Evolutionary conservation across 2,113 vertebrate species (phyloP), one percentile per base, ranked within the genome.

Genomic region (Melanostigma gelatinosum): DNA sequence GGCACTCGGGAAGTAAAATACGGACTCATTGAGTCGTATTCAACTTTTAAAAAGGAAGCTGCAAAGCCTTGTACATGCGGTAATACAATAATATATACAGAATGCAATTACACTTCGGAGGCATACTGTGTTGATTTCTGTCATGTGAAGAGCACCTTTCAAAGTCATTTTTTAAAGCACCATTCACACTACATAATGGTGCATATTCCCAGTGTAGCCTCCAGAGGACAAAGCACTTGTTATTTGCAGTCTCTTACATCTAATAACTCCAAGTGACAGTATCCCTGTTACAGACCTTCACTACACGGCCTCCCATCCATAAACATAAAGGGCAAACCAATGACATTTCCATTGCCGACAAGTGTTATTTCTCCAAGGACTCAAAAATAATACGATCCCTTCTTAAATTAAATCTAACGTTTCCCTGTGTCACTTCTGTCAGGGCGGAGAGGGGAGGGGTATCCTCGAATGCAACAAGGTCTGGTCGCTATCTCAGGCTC

Each of bases 281-380:
- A 70, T 79, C 64, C 40, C 72, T 68, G 77, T 84, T 85, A 77
- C 62, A 83, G 65, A 88, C 75, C 65, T 82, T 87, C 79, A 61
- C 71, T 73, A 86, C 64, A 81, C 38, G 36, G 54, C 74, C 60
- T 79, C 46, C 65, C 78, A 91, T 92, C 78, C 87, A 91, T 91
- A 92, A 88, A 89, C 77, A 89, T 88, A 88, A 91, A 89, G 89
- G 82, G 72, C 68, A 80, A 63, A 42, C 34, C 82, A 79, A 85
- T 89, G 87, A 85, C 88, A 91, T 91, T 87, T 88, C 81, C 69
- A 75, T 29, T 80, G 71, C 24, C 52, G 70, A 66, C 77, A 77
- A 81, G 80, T 64, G 77, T 85, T 92, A 92, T 92, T 92, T 92
- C 89, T 85, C 87, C 81, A 85, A 86, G 90, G 90, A 81, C 79